These are phyloP conservation scores for Vanessa cardui DNA, from an alignment of 2,888 invertebrate genomes.

Conservation along the genomic window DNA sequence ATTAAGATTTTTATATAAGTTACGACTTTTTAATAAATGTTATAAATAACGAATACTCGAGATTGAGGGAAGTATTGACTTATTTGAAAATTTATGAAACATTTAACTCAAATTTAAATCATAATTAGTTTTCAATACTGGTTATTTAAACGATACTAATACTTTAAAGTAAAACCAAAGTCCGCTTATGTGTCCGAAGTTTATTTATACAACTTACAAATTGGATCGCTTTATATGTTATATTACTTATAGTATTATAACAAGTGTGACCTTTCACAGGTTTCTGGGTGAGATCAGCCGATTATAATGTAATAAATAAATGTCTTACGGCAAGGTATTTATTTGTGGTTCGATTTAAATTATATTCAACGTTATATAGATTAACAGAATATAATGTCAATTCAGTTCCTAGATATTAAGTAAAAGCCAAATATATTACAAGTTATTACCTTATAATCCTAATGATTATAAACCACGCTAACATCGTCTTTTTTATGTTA, in stretches of 20 bases:
- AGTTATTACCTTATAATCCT: too few relatives aligned
- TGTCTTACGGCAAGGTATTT: slow-evolving; percentile 1
- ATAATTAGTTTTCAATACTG: too few relatives aligned
- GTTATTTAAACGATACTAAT: not conserved
- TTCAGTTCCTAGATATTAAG: not conserved
- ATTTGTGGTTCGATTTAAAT: not conserved
- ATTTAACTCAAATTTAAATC: too few relatives aligned
- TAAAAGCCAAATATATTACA: too few relatives aligned
- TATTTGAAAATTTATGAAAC: too few relatives aligned
- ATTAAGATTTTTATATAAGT: too few relatives aligned
- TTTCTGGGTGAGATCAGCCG: slow-evolving; percentile 16
- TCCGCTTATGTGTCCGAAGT: slow-evolving; percentile 6
- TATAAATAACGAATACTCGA: too few relatives aligned
- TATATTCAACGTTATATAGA: not conserved
- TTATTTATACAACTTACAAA: slow-evolving; percentile 1
- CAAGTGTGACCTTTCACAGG: slow-evolving; percentile 24
- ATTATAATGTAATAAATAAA: slow-evolving; percentile 19
- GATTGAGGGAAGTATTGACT: too few relatives aligned
- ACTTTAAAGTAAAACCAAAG: slow-evolving; percentile 6
- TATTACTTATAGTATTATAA: slow-evolving; percentile 17
- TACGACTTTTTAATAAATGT: too few relatives aligned
- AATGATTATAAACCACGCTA: too few relatives aligned
- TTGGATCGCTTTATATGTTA: slow-evolving; percentile 13
- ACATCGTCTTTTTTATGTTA: too few relatives aligned
- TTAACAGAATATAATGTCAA: not conserved